Base-by-base conservation (phyloP, 2,113 vertebrate species). In the Okapia johnstoni region DNA sequence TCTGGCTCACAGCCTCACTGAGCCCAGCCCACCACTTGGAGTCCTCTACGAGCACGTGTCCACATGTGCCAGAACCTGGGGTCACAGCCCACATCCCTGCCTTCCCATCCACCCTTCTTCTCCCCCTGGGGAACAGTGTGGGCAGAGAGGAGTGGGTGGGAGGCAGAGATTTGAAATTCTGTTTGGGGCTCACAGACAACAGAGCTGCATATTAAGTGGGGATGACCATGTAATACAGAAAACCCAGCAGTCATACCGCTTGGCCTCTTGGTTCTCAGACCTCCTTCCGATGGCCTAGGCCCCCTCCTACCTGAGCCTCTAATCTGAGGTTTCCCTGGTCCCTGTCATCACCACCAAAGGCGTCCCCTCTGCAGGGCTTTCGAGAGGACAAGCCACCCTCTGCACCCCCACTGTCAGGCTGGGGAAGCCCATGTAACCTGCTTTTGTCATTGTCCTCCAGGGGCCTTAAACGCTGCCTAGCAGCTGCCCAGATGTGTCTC, bases 41-140 rank as follows among this genome's bases (percentile, higher is more conserved):
- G 76, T 80, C 4, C 4, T 13, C 23, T 7, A 60, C 0, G 1
- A 11, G 6, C 14, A 7, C 0, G 0, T 14, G 43, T 19, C 77
- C 40, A 28, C 50, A 12, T 2, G 14, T 4, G 11, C n/a, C 19
- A 11, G 85, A 7, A 36, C 33, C 25, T 3, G 1, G n/a, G 33
- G 21, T 33, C 50, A 30, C 43, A 52, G 80, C 61, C 33, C 21
- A 3, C 79, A 30, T 54, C 28, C 36, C 36, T 40, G 10, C n/a
- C 33, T 15, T 33, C 33, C 52, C 2, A 3, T 33, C 25, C 17
- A 25, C 5, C 21, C 2, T 50, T 12, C 48, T 28, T 43, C 46
- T n/a, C 25, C 73, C 55, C 30, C 19, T 0, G n/a, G 85, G 54
- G 50, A 36, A 0, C 1, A 76, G 25, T 73, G 11, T 12, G 12